phyloP scores from a whole-genome alignment of 1,140 invertebrate species.

The Calephelis virginiensis region DNA sequence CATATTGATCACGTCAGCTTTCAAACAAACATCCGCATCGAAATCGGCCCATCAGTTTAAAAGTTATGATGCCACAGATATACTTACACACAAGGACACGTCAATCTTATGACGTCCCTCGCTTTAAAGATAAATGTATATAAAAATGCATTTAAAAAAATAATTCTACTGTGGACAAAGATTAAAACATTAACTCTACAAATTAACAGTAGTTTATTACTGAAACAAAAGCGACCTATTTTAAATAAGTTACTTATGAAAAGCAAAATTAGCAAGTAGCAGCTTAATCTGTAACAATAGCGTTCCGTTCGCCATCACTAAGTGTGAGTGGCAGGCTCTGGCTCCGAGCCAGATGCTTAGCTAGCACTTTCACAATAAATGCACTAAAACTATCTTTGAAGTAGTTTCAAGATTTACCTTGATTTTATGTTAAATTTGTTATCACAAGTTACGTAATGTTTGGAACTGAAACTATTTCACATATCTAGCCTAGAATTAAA shows the following conservation, averaged over 20 bases:
- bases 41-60: no score
- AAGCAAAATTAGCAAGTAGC: neutral
- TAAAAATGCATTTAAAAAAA: no score
- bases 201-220: neutral
- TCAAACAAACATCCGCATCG: no score
- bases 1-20: no score
- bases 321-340: conserved; percentile 2
- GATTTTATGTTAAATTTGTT: neutral
- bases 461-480: neutral
- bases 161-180: no score
- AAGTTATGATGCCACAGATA: no score
- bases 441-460: neutral
- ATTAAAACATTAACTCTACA: no score
- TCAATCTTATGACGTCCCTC: no score
- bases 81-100: no score
- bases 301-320: neutral
- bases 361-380: conserved; percentile 12
- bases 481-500: no score
- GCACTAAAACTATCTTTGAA: conserved; percentile 10
- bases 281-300: conserved; percentile 6
- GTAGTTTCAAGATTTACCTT: conserved; percentile 3
- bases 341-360: conserved; percentile 2
- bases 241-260: neutral
- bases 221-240: neutral
- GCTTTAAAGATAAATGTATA: no score